Conservation (phyloP, 2,797 vertebrate genomes). For the Australoheros facetus region DNA sequence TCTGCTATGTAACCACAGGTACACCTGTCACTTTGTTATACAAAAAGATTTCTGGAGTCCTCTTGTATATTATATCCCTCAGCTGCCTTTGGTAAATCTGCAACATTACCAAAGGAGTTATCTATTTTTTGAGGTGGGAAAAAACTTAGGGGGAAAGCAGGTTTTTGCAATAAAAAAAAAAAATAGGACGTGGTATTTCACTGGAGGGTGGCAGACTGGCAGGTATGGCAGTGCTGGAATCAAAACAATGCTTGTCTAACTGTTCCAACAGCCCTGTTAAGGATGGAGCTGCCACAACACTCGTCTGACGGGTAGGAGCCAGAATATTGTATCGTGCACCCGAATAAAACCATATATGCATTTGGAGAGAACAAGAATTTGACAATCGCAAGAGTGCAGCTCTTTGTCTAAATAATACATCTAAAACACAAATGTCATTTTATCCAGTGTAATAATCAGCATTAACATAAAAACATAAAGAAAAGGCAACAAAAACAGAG, state of each 20-base stretch:
- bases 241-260: conserved; percentile 50
- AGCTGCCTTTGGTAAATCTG: conserved; percentile 36
- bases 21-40: neutral
- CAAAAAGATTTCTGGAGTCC: conserved; percentile 5
- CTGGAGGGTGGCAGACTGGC: conserved; percentile 44
- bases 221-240: conserved; percentile 35
- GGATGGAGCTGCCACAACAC: conserved; percentile 29
- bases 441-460: neutral
- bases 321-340: conserved; percentile 8
- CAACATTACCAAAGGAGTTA: conserved; percentile 40
- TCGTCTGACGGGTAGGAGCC: neutral
- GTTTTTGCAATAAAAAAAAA: conserved; percentile 8
- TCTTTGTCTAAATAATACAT: neutral
- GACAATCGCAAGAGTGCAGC: neutral
- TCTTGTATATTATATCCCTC: conserved; percentile 3
- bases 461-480: neutral
- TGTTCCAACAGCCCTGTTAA: conserved; percentile 23
- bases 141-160: neutral
- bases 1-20: neutral
- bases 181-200: conserved; percentile 26
- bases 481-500: neutral
- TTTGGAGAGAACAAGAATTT: conserved; percentile 5
- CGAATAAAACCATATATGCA: conserved; percentile 1
- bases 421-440: neutral
- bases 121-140: conserved; percentile 6